These are phyloP conservation scores for Coregonus clupeaformis DNA, from an alignment of 2,113 vertebrate species.

Conservation along the genomic window DNA sequence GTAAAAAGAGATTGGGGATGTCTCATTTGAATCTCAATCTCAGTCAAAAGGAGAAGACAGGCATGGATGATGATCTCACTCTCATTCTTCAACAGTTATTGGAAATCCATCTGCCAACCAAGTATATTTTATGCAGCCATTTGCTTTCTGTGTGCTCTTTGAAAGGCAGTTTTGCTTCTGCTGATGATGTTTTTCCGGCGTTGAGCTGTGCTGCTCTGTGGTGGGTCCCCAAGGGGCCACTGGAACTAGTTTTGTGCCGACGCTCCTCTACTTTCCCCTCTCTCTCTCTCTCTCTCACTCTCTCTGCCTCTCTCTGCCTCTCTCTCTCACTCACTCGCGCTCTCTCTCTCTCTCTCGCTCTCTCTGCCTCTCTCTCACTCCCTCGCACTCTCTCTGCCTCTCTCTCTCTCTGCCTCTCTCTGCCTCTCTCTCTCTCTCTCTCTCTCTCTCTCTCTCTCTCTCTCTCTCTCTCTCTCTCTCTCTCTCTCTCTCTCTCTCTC, in stretches of 20 bases:
- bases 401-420: too few relatives aligned
- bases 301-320: too few relatives aligned
- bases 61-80: neutral
- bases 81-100: constrained; percentile 23
- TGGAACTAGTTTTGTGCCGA: constrained; percentile 69
- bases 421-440: constrained; percentile 25
- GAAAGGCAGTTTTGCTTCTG: constrained; percentile 37
- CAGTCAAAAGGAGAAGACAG: constrained; percentile 15
- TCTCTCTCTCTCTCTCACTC: too few relatives aligned
- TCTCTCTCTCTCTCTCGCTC: neutral
- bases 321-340: too few relatives aligned
- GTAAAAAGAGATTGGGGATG: constrained; percentile 4
- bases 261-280: constrained; percentile 43
- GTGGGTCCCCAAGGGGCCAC: constrained; percentile 65
- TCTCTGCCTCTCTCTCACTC: constrained; percentile 29
- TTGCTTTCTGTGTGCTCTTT: constrained; percentile 16
- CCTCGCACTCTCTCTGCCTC: too few relatives aligned
- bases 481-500: constrained; percentile 34
- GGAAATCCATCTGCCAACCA: constrained; percentile 43
- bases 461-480: too few relatives aligned
- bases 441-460: constrained; percentile 62
- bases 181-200: constrained; percentile 21
- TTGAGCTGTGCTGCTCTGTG: constrained; percentile 61
- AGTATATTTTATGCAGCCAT: constrained; percentile 26
- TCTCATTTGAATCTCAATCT: constrained; percentile 29